Evolutionary conservation across 2,797 vertebrate genomes (phyloP).

Genomic region (Phoebastria nigripes): DNA sequence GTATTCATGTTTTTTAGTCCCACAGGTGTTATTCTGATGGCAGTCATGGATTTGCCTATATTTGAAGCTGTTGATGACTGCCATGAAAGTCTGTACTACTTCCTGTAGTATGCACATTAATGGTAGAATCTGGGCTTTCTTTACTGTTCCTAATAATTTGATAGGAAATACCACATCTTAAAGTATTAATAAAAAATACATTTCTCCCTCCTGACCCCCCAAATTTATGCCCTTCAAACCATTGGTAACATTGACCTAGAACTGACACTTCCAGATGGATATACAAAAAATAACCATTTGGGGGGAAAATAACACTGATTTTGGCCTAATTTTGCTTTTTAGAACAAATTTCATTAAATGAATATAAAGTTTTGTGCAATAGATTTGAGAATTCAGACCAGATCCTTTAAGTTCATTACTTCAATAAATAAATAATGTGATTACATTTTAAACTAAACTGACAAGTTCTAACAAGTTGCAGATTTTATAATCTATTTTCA

Average conservation of each 20-base stretch:
- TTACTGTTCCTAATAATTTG: neutral
- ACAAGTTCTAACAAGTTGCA: neutral
- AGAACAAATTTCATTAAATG: neutral
- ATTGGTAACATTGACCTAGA: neutral
- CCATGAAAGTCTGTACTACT: neutral
- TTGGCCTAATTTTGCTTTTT: neutral
- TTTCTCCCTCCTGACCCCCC: neutral
- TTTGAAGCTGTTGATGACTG: neutral
- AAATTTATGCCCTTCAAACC: neutral
- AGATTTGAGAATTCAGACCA: neutral
- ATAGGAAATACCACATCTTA: neutral
- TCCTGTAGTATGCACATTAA: neutral
- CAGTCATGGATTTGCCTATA: neutral
- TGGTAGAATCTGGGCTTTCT: neutral
- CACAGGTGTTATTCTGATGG: neutral
- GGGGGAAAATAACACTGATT: neutral
- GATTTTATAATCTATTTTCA: neutral
- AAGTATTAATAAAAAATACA: neutral
- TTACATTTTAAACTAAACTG: neutral
- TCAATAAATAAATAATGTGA: neutral
- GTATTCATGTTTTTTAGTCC: neutral
- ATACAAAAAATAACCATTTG: neutral
- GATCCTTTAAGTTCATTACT: neutral
- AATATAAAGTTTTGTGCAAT: neutral
- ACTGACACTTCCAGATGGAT: neutral